Conservation (phyloP, 2,888 invertebrate genomes). For the Elegia similella region DNA sequence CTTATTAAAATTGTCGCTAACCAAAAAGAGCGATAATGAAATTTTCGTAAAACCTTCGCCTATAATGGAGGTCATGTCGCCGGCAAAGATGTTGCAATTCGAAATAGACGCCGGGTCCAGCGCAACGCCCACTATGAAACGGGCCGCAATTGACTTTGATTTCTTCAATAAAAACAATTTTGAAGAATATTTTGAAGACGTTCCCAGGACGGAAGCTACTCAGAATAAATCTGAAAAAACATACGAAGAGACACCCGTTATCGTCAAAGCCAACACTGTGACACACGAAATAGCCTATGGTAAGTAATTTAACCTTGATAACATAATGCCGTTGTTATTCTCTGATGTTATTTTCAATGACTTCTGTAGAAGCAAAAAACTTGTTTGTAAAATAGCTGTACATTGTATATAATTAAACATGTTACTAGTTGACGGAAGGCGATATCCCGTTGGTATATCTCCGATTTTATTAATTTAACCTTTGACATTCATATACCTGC, state of each 20-base stretch:
- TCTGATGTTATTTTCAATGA: neutral
- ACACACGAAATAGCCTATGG: constrained; percentile 73
- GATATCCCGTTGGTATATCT: neutral
- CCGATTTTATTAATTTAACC: neutral
- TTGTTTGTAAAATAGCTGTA: neutral
- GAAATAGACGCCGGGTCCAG: constrained; percentile 55
- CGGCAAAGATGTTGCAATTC: constrained; percentile 72
- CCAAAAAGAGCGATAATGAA: constrained; percentile 55
- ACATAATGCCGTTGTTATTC: neutral
- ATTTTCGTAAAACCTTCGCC: constrained; percentile 67
- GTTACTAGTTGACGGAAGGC: neutral
- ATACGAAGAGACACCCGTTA: constrained; percentile 60
- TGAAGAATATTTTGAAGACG: constrained; percentile 56
- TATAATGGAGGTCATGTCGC: constrained; percentile 64
- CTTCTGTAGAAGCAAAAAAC: neutral
- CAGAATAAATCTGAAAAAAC: constrained; percentile 30
- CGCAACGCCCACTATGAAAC: constrained; percentile 72
- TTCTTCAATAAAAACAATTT: constrained; percentile 66
- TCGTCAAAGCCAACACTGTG: constrained; percentile 62
- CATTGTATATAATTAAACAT: neutral
- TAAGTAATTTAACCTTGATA: constrained; percentile 26
- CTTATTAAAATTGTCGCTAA: constrained; percentile 54
- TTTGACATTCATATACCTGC: neutral
- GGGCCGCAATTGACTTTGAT: constrained; percentile 68
- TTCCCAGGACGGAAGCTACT: constrained; percentile 29